Evolutionary conservation across 2,797 vertebrate species (phyloP).

Genomic region (Pseudochaenichthys georgianus): DNA sequence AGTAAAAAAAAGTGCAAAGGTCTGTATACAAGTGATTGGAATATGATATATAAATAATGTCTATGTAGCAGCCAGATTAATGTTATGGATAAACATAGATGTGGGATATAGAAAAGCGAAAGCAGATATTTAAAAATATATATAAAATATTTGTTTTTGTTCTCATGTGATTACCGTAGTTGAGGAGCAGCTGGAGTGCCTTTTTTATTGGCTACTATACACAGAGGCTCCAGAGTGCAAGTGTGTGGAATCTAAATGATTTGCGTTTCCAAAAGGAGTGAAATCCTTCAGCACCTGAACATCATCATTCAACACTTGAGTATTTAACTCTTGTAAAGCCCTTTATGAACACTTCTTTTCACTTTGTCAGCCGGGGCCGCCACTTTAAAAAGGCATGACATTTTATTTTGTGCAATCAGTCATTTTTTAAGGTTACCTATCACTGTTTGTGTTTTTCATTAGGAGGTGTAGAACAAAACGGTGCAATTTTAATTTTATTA

Average conservation of each 20-base stretch:
- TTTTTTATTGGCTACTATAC: constrained; percentile 53
- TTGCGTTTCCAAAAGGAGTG: constrained; percentile 44
- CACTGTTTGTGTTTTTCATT: constrained; percentile 5
- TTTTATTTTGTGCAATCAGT: constrained; percentile 37
- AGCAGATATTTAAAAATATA: too few relatives aligned
- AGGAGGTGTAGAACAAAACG: constrained; percentile 17
- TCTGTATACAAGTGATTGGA: too few relatives aligned
- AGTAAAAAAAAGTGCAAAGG: too few relatives aligned
- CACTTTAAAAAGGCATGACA: constrained; percentile 4
- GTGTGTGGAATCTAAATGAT: constrained; percentile 41
- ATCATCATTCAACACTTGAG: constrained; percentile 36
- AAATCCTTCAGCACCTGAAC: constrained; percentile 36
- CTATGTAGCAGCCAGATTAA: too few relatives aligned
- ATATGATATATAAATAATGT: too few relatives aligned
- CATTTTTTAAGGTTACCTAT: constrained; percentile 14
- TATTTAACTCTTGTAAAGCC: constrained; percentile 24
- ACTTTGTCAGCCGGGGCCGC: constrained; percentile 1
- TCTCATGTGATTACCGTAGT: constrained; percentile 17
- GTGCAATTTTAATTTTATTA: neutral
- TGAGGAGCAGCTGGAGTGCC: constrained; percentile 35
- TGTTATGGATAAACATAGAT: neutral
- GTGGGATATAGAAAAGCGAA: constrained; percentile 7
- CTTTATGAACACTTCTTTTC: constrained; percentile 19
- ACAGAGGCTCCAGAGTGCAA: constrained; percentile 3
- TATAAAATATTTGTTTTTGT: neutral